These are phyloP conservation scores for Furcula furcula DNA, from an alignment of 2,888 invertebrate genomes.

Conservation along the genomic window DNA sequence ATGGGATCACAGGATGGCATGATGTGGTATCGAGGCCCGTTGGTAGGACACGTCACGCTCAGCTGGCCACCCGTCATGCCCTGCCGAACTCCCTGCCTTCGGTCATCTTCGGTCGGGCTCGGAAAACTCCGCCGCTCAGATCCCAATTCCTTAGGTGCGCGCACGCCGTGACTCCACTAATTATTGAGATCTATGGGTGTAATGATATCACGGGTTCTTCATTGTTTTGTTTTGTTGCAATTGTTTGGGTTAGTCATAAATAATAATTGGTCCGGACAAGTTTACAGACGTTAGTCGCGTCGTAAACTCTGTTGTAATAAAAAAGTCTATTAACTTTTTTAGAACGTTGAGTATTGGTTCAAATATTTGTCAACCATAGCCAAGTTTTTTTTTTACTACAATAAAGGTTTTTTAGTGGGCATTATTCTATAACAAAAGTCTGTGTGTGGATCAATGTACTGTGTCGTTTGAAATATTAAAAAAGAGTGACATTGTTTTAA, in stretches of 20 bases:
- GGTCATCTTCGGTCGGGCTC: constrained; percentile 53
- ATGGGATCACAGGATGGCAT: constrained; percentile 49
- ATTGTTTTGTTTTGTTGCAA: constrained; percentile 43
- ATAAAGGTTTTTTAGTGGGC: constrained; percentile 20
- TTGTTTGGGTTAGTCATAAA: constrained; percentile 34
- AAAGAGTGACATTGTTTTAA: constrained; percentile 30
- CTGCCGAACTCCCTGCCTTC: constrained; percentile 52
- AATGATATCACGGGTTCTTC: constrained; percentile 49
- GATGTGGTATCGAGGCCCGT: constrained; percentile 44
- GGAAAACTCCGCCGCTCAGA: constrained; percentile 36
- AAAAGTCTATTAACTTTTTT: constrained; percentile 20
- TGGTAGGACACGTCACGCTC: constrained; percentile 57
- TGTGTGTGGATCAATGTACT: constrained; percentile 24
- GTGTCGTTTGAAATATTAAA: constrained; percentile 26
- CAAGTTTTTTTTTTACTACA: constrained; percentile 2
- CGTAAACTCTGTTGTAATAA: constrained; percentile 9
- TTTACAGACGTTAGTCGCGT: constrained; percentile 10
- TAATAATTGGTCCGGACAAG: constrained; percentile 20
- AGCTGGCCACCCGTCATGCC: constrained; percentile 61
- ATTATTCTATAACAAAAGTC: constrained; percentile 28
- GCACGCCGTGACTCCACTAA: constrained; percentile 43
- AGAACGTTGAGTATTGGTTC: constrained; percentile 1
- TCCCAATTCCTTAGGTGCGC: constrained; percentile 56
- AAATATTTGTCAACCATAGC: constrained; percentile 2
- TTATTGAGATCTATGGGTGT: constrained; percentile 54